Conservation (phyloP, 2,888 invertebrate genomes). For the Chrysolina americana region DNA sequence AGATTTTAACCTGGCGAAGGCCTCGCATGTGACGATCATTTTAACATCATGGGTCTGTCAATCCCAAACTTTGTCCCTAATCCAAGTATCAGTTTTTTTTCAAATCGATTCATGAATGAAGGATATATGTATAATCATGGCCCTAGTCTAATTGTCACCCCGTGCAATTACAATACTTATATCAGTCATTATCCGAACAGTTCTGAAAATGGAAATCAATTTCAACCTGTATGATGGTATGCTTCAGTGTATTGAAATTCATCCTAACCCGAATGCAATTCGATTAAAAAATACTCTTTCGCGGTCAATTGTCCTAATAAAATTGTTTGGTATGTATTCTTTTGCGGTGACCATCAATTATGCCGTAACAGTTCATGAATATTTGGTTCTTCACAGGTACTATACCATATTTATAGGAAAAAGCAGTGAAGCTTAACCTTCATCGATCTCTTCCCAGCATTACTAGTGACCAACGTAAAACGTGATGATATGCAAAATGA, state of each 20-base stretch:
- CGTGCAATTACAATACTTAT: no score
- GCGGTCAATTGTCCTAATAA: neutral
- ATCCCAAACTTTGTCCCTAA: no score
- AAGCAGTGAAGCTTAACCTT: slow-evolving; percentile 24
- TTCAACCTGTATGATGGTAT: neutral
- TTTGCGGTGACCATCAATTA: slow-evolving; percentile 21
- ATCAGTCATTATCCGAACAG: no score
- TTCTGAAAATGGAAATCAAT: no score
- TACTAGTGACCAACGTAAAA: slow-evolving; percentile 22
- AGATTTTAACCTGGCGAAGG: no score
- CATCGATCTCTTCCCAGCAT: slow-evolving; percentile 19
- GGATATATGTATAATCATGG: no score
- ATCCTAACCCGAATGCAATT: neutral
- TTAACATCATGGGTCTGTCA: no score
- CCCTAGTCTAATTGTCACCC: no score
- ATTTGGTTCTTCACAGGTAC: slow-evolving; percentile 14
- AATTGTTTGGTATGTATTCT: slow-evolving; percentile 1
- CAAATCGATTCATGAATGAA: no score
- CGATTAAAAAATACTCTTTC: neutral
- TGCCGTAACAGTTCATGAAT: slow-evolving; percentile 14
- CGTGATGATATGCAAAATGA: slow-evolving; percentile 23
- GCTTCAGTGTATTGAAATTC: neutral
- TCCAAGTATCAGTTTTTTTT: no score
- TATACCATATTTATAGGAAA: slow-evolving; percentile 22
- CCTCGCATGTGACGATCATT: no score